Conservation (phyloP, 64 coral and sea anemone genomes). For the Montipora capricornis region DNA sequence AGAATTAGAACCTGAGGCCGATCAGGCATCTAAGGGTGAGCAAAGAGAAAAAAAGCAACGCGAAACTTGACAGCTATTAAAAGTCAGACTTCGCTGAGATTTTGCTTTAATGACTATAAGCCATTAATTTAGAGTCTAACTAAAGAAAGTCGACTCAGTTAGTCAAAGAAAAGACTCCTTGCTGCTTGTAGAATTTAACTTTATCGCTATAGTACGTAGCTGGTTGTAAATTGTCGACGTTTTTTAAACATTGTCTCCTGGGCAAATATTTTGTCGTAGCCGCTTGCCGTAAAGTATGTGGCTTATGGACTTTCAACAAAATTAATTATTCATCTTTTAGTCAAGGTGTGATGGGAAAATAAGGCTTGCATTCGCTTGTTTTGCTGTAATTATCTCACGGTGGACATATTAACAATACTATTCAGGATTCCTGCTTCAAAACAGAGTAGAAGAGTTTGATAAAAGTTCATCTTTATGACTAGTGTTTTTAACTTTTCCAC, state of each 20-base stretch:
- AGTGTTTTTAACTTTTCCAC: too few species aligned
- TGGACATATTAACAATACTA: too few species aligned
- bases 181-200: not conserved
- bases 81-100: too few species aligned
- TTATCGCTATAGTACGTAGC: not conserved
- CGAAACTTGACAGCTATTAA: too few species aligned
- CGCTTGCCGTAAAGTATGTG: not conserved
- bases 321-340: not conserved
- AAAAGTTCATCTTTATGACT: too few species aligned
- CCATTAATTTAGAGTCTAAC: too few species aligned
- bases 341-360: not conserved
- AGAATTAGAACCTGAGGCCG: constrained; percentile 20
- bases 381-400: too few species aligned
- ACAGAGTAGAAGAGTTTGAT: too few species aligned
- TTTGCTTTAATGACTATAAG: too few species aligned
- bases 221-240: too few species aligned
- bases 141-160: too few species aligned
- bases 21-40: constrained; percentile 15
- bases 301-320: not conserved
- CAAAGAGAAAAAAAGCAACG: not conserved
- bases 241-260: not conserved
- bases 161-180: not conserved
- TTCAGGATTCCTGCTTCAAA: too few species aligned
- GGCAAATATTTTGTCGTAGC: not conserved
- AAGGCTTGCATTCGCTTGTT: not conserved